A percentile compares a stretch with the other conserved stretches of the same genome.
These are phyloP conservation scores for Suillia variegata DNA, from an alignment of 2,888 invertebrate species.

Conservation along the genomic window DNA sequence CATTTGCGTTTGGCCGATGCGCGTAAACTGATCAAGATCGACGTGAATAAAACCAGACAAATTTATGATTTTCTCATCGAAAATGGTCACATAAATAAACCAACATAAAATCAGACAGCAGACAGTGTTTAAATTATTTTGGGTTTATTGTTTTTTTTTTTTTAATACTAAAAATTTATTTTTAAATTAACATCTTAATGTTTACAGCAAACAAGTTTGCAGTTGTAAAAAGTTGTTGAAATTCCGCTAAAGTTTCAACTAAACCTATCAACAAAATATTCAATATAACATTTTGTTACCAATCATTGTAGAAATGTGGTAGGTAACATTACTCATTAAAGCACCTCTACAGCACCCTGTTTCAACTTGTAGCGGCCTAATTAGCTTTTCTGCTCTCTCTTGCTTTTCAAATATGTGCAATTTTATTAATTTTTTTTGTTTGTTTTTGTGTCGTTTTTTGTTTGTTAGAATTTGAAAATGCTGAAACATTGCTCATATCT, in stretches of 20 bases:
- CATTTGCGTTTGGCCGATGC: slow-evolving; percentile 81
- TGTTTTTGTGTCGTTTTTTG: too few species aligned
- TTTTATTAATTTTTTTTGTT: neutral
- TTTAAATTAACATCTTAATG: too few species aligned
- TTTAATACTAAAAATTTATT: slow-evolving; percentile 10
- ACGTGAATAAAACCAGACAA: slow-evolving; percentile 90
- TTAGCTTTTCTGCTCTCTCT: too few species aligned
- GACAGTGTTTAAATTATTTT: slow-evolving; percentile 8
- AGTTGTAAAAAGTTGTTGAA: too few species aligned
- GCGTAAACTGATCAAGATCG: slow-evolving; percentile 83
- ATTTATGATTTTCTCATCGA: slow-evolving; percentile 78
- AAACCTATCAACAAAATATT: too few species aligned
- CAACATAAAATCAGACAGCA: too few species aligned
- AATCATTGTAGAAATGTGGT: too few species aligned
- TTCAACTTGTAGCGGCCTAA: too few species aligned
- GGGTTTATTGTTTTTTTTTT: slow-evolving; percentile 14
- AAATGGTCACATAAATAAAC: slow-evolving; percentile 74
- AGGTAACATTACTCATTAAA: too few species aligned
- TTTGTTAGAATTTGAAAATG: slow-evolving; percentile 91
- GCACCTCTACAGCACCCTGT: too few species aligned
- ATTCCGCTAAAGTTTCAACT: neutral
- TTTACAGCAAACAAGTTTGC: too few species aligned
- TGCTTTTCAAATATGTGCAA: neutral
- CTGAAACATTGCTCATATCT: slow-evolving; percentile 94
- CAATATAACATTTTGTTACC: neutral